Base-by-base conservation (phyloP, 1,140 invertebrate genomes). In the Mylabris phalerata region DNA sequence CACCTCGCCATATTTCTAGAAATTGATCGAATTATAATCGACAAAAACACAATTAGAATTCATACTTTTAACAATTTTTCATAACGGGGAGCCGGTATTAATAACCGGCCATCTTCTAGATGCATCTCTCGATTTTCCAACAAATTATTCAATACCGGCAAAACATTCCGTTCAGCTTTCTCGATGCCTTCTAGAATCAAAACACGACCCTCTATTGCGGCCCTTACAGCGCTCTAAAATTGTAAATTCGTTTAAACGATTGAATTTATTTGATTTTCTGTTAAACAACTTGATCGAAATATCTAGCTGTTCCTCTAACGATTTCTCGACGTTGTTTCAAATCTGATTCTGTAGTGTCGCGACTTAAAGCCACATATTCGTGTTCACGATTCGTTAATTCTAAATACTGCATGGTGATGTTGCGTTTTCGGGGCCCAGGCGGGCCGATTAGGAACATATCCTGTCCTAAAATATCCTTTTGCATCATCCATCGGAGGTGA, bases 81-180 rank as follows among this genome's bases (percentile, higher is more conserved):
- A 73, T 95, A 98, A 77, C 93, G 82, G 2, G 83, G 73, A 25
- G 92, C 85, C 2, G 92, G 84, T 69, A 98, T 88, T 10, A 98
- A 78, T 75, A 98, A 94, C 62, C 94, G 78, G 1, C 96, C 96
- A 82, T 98, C 95, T 78, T 98, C 96, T 44, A 98, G 77, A 75
- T 98, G 92, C 94, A 98, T 98, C 77, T 98, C 95, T 49, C 95
- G 79, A 77, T 98, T 98, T 79, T 98, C 96, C n/a, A 98, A 75
- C 26, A 98, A 80, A 79, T 98, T 98, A 77, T 98, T 98, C n/a
- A 98, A 74, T 41, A 98, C 89, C 43, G 96, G 96, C 44, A 98
- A 77, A 27, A 98, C 94, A 80, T 98, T 98, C 52, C 96, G 77
- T 74, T 98, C 96, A 0, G 94, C 94, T 73, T 98, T 98, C 78